A percentile compares a stretch with the other conserved stretches of the same genome.
Evolutionary conservation across 2,888 invertebrate genomes (phyloP).

Genomic region (Drosophila paranaensis): DNA sequence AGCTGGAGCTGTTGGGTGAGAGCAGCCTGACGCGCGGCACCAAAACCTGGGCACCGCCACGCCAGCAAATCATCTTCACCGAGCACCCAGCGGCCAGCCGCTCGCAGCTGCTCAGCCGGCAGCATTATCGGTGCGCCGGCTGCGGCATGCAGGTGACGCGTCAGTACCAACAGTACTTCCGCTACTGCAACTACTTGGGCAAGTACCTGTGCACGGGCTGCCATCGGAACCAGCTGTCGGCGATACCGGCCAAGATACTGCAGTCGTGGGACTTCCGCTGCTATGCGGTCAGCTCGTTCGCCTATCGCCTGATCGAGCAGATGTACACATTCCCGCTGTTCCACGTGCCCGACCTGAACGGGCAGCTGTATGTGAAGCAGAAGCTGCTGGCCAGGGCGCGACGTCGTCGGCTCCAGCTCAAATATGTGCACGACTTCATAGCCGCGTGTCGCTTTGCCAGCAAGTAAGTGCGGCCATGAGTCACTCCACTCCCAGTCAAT

Average conservation of each 20-base stretch:
- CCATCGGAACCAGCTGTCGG: constrained; percentile 90
- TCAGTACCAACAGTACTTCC: constrained; percentile 89
- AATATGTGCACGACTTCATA: constrained; percentile 90
- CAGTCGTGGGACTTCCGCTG: constrained; percentile 86
- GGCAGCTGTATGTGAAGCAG: constrained; percentile 88
- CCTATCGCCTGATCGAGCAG: constrained; percentile 90
- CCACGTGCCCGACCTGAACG: constrained; percentile 90
- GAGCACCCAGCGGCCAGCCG: constrained; percentile 89
- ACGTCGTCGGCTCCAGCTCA: constrained; percentile 88
- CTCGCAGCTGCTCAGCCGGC: constrained; percentile 88
- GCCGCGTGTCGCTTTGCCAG: constrained; percentile 89
- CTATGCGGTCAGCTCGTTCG: constrained; percentile 93
- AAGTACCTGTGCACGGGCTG: constrained; percentile 95
- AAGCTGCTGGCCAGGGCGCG: constrained; percentile 87
- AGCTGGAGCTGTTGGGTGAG: constrained; percentile 47
- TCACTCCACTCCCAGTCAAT: background rate
- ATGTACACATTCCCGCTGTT: constrained; percentile 92
- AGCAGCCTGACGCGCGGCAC: constrained; percentile 89
- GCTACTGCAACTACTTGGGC: constrained; percentile 93
- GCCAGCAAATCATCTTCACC: constrained; percentile 93
- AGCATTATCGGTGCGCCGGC: constrained; percentile 93
- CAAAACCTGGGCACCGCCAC: constrained; percentile 93
- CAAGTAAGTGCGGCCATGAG: constrained; percentile 84
- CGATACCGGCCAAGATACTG: constrained; percentile 89
- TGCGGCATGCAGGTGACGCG: constrained; percentile 92